These are phyloP conservation scores for Escarpia spicata DNA, from an alignment of 2,888 invertebrate genomes.

Conservation along the genomic window DNA sequence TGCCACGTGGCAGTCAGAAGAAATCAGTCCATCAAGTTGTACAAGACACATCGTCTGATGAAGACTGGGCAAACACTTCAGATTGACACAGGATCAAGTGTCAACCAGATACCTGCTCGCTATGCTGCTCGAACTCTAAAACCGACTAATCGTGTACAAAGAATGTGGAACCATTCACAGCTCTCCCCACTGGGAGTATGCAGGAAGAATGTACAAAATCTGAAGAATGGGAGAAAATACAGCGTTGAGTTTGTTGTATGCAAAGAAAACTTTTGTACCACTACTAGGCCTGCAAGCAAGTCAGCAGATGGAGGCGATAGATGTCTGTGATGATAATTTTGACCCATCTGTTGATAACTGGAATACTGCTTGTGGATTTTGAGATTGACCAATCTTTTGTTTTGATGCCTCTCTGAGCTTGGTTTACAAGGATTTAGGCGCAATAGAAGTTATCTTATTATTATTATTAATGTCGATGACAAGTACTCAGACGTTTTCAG, in stretches of 20 bases:
- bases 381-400: too few relatives aligned
- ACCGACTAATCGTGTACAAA: not conserved
- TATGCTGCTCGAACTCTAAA: not conserved
- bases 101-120: conserved; percentile 28
- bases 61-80: conserved; percentile 29
- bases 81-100: conserved; percentile 35
- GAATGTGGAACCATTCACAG: conserved; percentile 27
- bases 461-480: conserved; percentile 8
- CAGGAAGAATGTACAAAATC: conserved; percentile 19
- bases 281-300: conserved; percentile 25
- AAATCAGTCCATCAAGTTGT: not conserved
- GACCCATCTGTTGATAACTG: not conserved
- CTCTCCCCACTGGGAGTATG: conserved; percentile 21
- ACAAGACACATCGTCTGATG: conserved; percentile 13
- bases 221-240: conserved; percentile 31
- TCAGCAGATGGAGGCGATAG: conserved; percentile 30
- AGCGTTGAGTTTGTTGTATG: conserved; percentile 32
- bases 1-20: not conserved
- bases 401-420: too few relatives aligned
- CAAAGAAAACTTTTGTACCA: conserved; percentile 28
- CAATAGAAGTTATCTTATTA: not conserved
- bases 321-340: conserved; percentile 32
- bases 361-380: too few relatives aligned
- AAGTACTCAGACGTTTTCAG: conserved; percentile 27
- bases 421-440: too few relatives aligned